Base-by-base conservation (phyloP, 2,797 vertebrate species). In the Alosa sapidissima region DNA sequence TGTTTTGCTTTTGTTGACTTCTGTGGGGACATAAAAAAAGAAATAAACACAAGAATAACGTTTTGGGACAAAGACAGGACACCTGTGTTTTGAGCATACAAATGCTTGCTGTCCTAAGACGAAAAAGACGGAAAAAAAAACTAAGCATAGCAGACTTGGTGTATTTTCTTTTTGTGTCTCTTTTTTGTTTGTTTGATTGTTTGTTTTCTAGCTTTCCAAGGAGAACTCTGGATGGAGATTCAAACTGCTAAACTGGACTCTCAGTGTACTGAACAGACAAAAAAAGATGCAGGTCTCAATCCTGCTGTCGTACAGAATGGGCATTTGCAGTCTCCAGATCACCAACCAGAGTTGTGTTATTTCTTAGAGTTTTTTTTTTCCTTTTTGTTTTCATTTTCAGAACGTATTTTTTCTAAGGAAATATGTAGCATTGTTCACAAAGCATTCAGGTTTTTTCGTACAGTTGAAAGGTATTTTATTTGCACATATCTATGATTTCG, bases 371-470 rank as follows among this genome's bases (percentile, higher is more conserved):
- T 92, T 93, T 92, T 88, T 91, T 92, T 92, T 89, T 24, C 82
- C 88, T 89, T 90, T 90, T 90, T 92, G 92, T 92, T 94, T 93
- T 91, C 85, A 90, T 91, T 95, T 93, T 94, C 93, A 89, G 93
- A 94, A 92, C 93, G 89, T 93, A 93, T 90, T 91, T 93, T 93
- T 87, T 87, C 87, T 72, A 93, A 91, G 93, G 92, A 90, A 94
- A 96, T 95, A 97, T 97, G 96, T 97, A 97, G 96, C 96, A 97
- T 96, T 96, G 95, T 96, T 96, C 95, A 93, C 95, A 94, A 94
- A 96, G 95, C 95, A 96, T 96, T 96, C 95, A 96, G 95, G 96
- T 96, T 95, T 96, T 95, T 95, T 95, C 94, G 93, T 93, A 93
- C 91, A 93, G 91, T 93, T 92, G 90, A 93, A 93, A 92, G 90